Base-by-base conservation (phyloP, 2,888 invertebrate species). In the Trilocha varians region DNA sequence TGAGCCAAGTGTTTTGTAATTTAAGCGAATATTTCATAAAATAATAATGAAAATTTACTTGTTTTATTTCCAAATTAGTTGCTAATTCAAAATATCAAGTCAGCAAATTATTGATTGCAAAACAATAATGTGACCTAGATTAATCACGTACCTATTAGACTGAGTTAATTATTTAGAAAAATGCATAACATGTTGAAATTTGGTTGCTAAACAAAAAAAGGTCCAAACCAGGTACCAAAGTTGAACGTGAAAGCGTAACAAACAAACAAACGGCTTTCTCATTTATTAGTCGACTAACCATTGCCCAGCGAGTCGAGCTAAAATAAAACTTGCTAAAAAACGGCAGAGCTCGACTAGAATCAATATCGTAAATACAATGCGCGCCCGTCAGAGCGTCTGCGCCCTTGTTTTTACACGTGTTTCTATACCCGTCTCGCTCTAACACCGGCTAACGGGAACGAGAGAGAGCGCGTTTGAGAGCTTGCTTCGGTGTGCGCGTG, bases 381-480 rank as follows among this genome's bases (percentile, higher is more conserved):
- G 59, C 48, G 49, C 53, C 56, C 49, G 55, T 47, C 48, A 46
- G 67, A 56, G 69, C 72, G 76, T 71, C 78, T 78, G 82, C 78
- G 76, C 78, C 64, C 75, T 78, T 79, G 82, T 78, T 73, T 80
- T 62, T 62, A 53, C 62, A 61, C 68, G 67, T 76, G 78, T 62
- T 58, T 70, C 56, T 49, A 40, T 49, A 60, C 49, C 46, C 41
- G 65, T 49, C 41, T 57, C 57, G 47, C 59, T 70, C 63, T 38
- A 41, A 38, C 49, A 37, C 47, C 5, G 36, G 40, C 32, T 34
- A 5, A 16, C 5, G n/a, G 1, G 13, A 9, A 17, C 39, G 74
- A 78, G 69, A 52, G 73, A 50, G 76, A 71, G 44, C 44, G 47
- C 35, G 56, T 59, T 53, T 62, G 73, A 63, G 51, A 56, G 73